Percentiles rank a stretch among this genome's conserved stretches.
Evolutionary conservation across 2,797 vertebrate species (phyloP).

Genomic region (Syngnathus acus): DNA sequence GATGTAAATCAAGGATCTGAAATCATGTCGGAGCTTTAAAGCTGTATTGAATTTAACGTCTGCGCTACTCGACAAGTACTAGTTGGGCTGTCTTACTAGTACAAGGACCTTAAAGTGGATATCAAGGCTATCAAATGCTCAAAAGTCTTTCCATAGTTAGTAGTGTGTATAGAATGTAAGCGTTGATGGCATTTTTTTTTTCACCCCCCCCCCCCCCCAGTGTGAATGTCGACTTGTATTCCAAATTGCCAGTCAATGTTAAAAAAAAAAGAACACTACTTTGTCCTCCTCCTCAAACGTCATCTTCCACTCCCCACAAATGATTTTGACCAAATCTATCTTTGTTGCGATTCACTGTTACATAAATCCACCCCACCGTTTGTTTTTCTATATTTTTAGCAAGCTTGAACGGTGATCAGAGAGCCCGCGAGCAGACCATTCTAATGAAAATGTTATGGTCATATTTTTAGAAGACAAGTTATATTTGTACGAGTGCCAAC

Average conservation of each 20-base stretch:
- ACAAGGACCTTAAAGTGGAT: not conserved
- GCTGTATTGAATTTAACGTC: too few relatives aligned
- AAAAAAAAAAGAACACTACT: constrained; percentile 10
- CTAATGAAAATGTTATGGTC: constrained; percentile 44
- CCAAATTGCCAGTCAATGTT: constrained; percentile 22
- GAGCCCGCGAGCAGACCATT: constrained; percentile 42
- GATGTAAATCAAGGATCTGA: too few relatives aligned
- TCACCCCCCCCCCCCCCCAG: constrained; percentile 22
- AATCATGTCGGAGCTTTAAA: too few relatives aligned
- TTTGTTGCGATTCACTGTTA: constrained; percentile 47
- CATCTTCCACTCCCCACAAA: constrained; percentile 33
- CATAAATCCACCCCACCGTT: constrained; percentile 22
- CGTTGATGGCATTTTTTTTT: constrained; percentile 32
- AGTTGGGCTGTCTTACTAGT: not conserved
- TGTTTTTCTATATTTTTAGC: constrained; percentile 34
- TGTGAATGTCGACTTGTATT: constrained; percentile 56
- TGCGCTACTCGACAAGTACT: too few relatives aligned
- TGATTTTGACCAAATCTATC: constrained; percentile 3
- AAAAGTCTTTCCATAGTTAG: constrained; percentile 7
- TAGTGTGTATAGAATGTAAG: constrained; percentile 54
- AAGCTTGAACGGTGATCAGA: constrained; percentile 36
- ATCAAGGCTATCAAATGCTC: not conserved
- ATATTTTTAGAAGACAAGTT: constrained; percentile 67
- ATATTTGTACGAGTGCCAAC: constrained; percentile 69
- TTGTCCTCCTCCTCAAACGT: constrained; percentile 35